These are phyloP conservation scores for Hycleus cichorii DNA, from an alignment of 1,140 invertebrate species.

Conservation along the genomic window DNA sequence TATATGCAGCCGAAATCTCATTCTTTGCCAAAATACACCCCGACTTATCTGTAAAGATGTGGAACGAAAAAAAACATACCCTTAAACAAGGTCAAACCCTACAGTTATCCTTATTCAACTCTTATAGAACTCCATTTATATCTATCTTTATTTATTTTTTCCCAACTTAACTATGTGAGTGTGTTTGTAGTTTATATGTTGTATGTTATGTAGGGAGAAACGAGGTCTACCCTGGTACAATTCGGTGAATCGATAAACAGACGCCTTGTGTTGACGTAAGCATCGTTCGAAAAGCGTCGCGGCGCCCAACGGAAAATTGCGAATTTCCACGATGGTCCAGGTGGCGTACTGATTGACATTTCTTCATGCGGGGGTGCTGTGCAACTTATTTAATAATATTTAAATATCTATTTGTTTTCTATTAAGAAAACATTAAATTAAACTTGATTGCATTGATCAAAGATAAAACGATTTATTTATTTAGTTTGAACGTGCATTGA, in stretches of 20 bases:
- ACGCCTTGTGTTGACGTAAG: conserved; percentile 39
- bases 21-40: conserved; percentile 33
- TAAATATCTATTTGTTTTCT: conserved; percentile 1
- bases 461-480: background rate
- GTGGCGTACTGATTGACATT: conserved; percentile 40
- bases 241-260: conserved; percentile 38
- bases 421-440: too few relatives aligned
- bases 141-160: conserved; percentile 19
- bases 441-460: conserved; percentile 1
- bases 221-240: conserved; percentile 27
- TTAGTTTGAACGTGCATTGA: too few relatives aligned
- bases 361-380: conserved; percentile 31
- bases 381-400: conserved; percentile 21
- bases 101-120: conserved; percentile 1
- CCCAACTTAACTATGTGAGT: background rate
- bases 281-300: conserved; percentile 28
- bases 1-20: conserved; percentile 29
- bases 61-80: conserved; percentile 31
- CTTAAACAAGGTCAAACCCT: conserved; percentile 30
- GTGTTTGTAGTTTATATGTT: background rate
- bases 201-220: conserved; percentile 17
- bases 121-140: background rate
- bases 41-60: conserved; percentile 32
- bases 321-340: conserved; percentile 36
- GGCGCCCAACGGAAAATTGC: conserved; percentile 30